Base-by-base conservation (phyloP, 2,888 invertebrate species). In the Sclerodermus sp. region DNA sequence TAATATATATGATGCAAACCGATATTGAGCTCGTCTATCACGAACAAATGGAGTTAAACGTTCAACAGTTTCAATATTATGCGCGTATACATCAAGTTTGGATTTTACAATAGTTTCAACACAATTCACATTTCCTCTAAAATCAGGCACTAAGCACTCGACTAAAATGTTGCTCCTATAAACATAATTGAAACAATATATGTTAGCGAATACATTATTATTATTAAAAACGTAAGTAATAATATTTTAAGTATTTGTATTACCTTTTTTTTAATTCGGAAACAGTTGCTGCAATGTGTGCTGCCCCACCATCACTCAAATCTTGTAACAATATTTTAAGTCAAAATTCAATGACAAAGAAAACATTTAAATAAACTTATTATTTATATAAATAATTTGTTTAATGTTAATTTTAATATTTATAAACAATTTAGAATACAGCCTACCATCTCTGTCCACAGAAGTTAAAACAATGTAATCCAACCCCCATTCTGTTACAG, bases 401-500 rank as follows among this genome's bases (percentile, higher is more conserved):
- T 9, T 12, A 41, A 16, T 34, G 17, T 10, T 2, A 13, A 38
- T 12, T 9, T 42, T 13, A 6, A 34, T 30, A 23, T 30, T 23
- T 14, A 31, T 17, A 42, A 41, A 8, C 40, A 10, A 41, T 31
- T 39, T 42, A 65, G n/a, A n/a, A n/a, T n/a, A n/a, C n/a, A n/a
- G n/a, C n/a, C n/a, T n/a, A 93, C 95, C 96, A 81, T 97, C 97
- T 70, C 99, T 86, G 75, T 99, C 99, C 0, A 99, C 99, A 1
- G 97, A 97, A 0, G 99, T 99, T 9, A 99, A 81, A 29, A 99
- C 99, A 45, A 99, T 90, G 78, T 99, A 99, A 70, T 96, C 95
- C 1, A 99, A 82, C 0, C 96, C 95, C 99, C 98, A 99, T 13
- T 90, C 87, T 39, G 87, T 85, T 60, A 99, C 89, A 1, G 99